Evolutionary conservation across 1,140 invertebrate species (phyloP).

Genomic region (Helicoverpa armigera): DNA sequence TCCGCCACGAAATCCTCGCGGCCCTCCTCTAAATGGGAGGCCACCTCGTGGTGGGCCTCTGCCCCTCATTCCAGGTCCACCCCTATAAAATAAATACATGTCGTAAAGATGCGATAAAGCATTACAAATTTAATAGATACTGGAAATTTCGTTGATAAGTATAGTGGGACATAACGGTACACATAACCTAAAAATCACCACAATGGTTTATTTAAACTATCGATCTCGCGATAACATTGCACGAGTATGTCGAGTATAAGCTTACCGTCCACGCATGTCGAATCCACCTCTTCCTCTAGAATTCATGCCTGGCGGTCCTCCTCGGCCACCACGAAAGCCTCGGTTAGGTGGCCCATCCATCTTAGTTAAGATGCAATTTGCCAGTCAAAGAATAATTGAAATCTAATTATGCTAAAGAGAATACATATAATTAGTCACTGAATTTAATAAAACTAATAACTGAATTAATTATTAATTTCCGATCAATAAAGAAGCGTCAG

Average conservation of each 20-base stretch:
- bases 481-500: no score
- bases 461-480: background rate
- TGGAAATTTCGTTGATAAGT: background rate
- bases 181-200: constrained; percentile 25
- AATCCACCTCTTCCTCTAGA: constrained; percentile 75
- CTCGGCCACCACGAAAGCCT: constrained; percentile 79
- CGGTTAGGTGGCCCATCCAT: constrained; percentile 78
- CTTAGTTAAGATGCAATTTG: background rate
- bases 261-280: constrained; percentile 81
- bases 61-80: constrained; percentile 76
- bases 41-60: constrained; percentile 70
- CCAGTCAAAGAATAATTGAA: background rate
- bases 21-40: constrained; percentile 61
- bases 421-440: no score
- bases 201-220: background rate
- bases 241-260: background rate
- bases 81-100: constrained; percentile 56
- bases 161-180: constrained; percentile 1
- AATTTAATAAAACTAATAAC: no score
- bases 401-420: no score
- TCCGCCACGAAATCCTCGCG: constrained; percentile 75
- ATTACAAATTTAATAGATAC: no score
- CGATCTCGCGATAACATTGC: no score
- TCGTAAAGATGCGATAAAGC: background rate
- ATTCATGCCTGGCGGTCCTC: constrained; percentile 68